Base-by-base conservation (phyloP, 2,113 vertebrate species). In the Aptenodytes forsteri region DNA sequence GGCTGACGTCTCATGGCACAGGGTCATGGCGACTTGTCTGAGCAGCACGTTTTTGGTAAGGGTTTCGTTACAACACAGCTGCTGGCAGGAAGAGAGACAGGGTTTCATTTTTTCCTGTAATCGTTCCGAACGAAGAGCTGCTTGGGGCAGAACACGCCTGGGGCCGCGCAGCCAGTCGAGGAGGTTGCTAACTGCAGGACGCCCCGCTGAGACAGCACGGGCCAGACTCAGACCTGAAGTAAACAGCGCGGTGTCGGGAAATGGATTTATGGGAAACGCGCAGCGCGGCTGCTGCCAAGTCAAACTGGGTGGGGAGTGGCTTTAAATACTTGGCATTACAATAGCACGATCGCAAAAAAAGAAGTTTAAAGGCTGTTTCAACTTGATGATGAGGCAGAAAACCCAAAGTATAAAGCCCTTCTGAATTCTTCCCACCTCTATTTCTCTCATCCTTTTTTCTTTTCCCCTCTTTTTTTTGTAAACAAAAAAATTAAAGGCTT, bases 11-110 rank as follows among this genome's bases (percentile, higher is more conserved):
- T 13, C 25, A 5, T 1, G 14, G 38, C 38, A 44, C 38, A 44
- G 34, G 36, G n/a, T 8, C 17, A 9, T 1, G 16, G 18, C 1
- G 0, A 9, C 32, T 25, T 2, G 3, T 13, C 62, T 7, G 20
- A 32, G 61, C 14, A 42, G 32, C 38, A 5, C 20, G 7, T 61
- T 42, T 44, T 22, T 4, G 36, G 47, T 7, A 34, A 16, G 18
- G 26, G 3, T 46, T 29, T 30, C 4, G 3, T n/a, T 25, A 23
- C 23, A 3, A 9, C 47, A 19, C 20, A 8, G 46, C 8, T 22
- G 56, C 56, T 22, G 56, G 20, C 56, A n/a, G 56, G 56, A 58
- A 14, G 13, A 21, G 9, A 58, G 13, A 10, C 20, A 6, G 13
- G 34, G 21, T n/a, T n/a, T 58, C 34, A 9, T n/a, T n/a, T 58